Percentiles rank a stretch among this genome's conserved stretches.
Conservation (phyloP, 2,888 invertebrate species). For the Epirrita christyi region DNA sequence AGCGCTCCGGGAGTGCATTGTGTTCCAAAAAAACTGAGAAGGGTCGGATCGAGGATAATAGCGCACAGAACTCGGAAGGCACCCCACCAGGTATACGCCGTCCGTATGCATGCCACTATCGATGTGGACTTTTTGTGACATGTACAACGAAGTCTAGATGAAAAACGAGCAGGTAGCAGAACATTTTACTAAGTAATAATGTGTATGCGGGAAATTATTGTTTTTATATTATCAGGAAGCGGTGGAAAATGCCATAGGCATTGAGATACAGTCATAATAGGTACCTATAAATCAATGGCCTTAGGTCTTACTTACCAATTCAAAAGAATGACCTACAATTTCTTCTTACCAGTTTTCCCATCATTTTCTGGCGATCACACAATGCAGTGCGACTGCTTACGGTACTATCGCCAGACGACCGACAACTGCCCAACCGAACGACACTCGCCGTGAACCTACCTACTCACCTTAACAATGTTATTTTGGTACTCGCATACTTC, state of each 20-base stretch:
- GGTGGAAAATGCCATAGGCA: background rate
- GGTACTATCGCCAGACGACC: conserved; percentile 66
- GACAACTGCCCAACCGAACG: conserved; percentile 37
- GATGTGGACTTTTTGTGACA: conserved; percentile 36
- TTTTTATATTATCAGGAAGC: background rate
- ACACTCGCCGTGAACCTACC: conserved; percentile 41
- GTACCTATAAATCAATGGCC: background rate
- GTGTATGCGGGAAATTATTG: background rate
- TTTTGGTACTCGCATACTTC: conserved; percentile 20
- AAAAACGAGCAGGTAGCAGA: conserved; percentile 22
- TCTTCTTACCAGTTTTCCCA: conserved; percentile 26
- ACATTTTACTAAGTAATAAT: background rate
- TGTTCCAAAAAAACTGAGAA: conserved; percentile 76
- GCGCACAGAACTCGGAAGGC: conserved; percentile 49
- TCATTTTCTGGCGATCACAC: conserved; percentile 38
- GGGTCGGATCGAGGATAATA: conserved; percentile 73
- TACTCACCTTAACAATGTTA: conserved; percentile 33
- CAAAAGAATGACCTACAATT: conserved; percentile 19
- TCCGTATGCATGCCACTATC: conserved; percentile 36
- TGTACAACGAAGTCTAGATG: conserved; percentile 16
- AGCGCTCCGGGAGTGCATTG: conserved; percentile 69
- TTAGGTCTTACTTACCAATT: conserved; percentile 7
- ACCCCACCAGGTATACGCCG: conserved; percentile 54
- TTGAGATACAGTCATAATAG: no score
- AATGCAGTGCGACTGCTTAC: conserved; percentile 46